A percentile compares a stretch with the other conserved stretches of the same genome.
Conservation (phyloP, 2,113 vertebrate genomes). For the Rousettus leschenaultii region DNA sequence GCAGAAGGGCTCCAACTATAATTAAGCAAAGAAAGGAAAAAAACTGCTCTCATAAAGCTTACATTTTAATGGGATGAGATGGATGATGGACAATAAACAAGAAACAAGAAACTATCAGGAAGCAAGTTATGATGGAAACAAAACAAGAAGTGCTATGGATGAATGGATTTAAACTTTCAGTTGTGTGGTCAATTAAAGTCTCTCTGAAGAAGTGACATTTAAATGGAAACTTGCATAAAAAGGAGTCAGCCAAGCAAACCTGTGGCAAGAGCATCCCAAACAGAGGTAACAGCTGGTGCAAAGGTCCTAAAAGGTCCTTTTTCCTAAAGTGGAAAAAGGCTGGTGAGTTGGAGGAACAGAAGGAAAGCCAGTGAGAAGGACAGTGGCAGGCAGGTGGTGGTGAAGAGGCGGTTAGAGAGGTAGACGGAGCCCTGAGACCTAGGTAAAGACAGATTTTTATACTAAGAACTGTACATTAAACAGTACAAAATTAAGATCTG, state of each 20-base stretch:
- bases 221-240: neutral
- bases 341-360: neutral
- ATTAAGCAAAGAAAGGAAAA: neutral
- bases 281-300: neutral
- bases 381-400: too few relatives aligned
- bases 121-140: neutral
- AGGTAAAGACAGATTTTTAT: neutral
- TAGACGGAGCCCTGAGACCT: neutral
- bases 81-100: neutral
- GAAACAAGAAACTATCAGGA: neutral
- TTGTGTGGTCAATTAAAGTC: neutral
- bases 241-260: neutral
- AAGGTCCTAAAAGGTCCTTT: neutral
- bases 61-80: neutral
- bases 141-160: neutral
- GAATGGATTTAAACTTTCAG: neutral
- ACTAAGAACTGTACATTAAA: neutral
- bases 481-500: neutral
- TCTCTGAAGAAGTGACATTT: neutral
- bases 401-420: neutral
- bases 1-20: neutral
- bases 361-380: neutral
- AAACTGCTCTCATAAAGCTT: neutral
- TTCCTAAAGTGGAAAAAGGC: neutral
- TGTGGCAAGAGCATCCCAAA: neutral